Conservation (phyloP, 2,797 vertebrate genomes). For the Gadopsis bispinosus region DNA sequence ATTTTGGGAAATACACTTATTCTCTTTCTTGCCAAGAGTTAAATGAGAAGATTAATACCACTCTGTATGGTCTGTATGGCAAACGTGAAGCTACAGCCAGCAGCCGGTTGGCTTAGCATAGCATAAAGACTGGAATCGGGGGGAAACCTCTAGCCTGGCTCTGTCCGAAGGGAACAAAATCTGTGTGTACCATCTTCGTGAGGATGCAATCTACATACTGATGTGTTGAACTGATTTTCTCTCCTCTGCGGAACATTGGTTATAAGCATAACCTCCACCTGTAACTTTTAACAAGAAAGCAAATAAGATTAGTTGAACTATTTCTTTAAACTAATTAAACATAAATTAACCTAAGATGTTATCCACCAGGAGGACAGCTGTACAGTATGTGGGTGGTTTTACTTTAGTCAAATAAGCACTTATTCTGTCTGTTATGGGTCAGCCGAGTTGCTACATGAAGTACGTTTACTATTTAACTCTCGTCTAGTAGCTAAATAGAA, state of each 20-base stretch:
- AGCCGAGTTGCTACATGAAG: constrained; percentile 33
- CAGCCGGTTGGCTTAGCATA: constrained; percentile 11
- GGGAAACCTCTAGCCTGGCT: neutral
- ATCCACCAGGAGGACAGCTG: constrained; percentile 29
- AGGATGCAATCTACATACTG: neutral
- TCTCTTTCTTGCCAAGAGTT: constrained; percentile 3
- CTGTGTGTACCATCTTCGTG: neutral
- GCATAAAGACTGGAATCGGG: neutral
- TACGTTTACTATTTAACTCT: constrained; percentile 36
- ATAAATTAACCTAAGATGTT: constrained; percentile 39
- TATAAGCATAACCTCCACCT: neutral
- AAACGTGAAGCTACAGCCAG: neutral
- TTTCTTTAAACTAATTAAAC: constrained; percentile 17
- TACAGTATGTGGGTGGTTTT: constrained; percentile 21
- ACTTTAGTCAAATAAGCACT: constrained; percentile 40
- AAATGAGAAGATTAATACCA: constrained; percentile 11
- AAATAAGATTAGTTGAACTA: neutral
- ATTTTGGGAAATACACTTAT: constrained; percentile 13
- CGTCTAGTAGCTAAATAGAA: constrained; percentile 54
- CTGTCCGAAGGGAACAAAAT: neutral
- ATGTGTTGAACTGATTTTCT: neutral
- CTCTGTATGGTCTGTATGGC: neutral
- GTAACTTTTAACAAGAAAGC: neutral
- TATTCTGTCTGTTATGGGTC: constrained; percentile 38
- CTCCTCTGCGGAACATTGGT: neutral